Conservation (phyloP, 2,888 invertebrate genomes). For the Eupithecia pulchellata region DNA sequence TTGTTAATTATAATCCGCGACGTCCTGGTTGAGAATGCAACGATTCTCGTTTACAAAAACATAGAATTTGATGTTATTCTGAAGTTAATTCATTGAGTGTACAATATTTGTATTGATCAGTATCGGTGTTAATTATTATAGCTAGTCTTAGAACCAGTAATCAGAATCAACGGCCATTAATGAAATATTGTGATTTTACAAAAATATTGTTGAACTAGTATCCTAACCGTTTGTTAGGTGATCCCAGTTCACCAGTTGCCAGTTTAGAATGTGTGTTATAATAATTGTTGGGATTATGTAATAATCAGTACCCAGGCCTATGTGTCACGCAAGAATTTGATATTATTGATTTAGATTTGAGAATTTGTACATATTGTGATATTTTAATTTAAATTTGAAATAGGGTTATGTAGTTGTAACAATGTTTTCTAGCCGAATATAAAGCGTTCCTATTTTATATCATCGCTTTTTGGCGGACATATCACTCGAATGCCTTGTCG, state of each 20-base stretch:
- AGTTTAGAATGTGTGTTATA: constrained; percentile 55
- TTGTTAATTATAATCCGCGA: constrained; percentile 52
- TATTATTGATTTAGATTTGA: constrained; percentile 74
- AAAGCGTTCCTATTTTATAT: constrained; percentile 45
- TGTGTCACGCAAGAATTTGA: constrained; percentile 66
- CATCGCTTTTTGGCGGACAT: constrained; percentile 53
- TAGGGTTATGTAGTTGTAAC: constrained; percentile 74
- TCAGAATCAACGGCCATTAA: constrained; percentile 42
- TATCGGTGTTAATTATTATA: constrained; percentile 34
- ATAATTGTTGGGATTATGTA: constrained; percentile 55
- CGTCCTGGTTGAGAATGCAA: constrained; percentile 60
- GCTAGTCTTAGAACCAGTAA: constrained; percentile 42
- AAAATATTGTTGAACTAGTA: constrained; percentile 14
- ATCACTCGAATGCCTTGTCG: constrained; percentile 55
- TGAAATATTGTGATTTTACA: constrained; percentile 35
- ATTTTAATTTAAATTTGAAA: constrained; percentile 82
- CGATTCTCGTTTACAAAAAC: constrained; percentile 45
- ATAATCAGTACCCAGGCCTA: constrained; percentile 52
- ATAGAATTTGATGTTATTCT: constrained; percentile 54
- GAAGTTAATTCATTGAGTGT: constrained; percentile 46
- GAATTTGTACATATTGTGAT: constrained; percentile 84
- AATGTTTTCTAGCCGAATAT: constrained; percentile 64
- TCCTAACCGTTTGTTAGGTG: constrained; percentile 35
- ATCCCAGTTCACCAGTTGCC: constrained; percentile 44
- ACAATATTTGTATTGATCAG: constrained; percentile 45